Evolutionary conservation across 2,113 vertebrate species (phyloP).

Genomic region (Poicephalus gulielmi): DNA sequence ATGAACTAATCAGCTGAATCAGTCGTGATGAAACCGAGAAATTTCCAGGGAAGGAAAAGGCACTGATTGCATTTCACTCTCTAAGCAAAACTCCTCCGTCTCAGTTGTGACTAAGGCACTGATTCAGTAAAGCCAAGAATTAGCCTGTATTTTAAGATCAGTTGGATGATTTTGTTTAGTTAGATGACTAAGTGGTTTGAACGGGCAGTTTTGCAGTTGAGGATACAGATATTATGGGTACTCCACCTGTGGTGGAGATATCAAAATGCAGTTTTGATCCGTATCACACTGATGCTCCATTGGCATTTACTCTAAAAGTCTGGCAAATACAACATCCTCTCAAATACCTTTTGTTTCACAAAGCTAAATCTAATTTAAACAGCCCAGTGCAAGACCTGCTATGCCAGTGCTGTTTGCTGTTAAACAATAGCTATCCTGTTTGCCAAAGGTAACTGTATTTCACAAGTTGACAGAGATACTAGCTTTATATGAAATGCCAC

Average conservation of each 20-base stretch:
- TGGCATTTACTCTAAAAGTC: not conserved
- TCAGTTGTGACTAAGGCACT: conserved; percentile 55
- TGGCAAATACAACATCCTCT: not conserved
- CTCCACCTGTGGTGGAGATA: not conserved
- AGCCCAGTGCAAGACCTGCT: not conserved
- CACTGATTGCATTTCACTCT: conserved; percentile 1
- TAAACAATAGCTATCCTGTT: not conserved
- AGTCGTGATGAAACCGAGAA: conserved; percentile 3
- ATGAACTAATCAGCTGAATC: conserved; percentile 27
- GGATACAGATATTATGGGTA: not conserved
- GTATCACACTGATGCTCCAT: not conserved
- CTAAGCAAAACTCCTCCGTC: conserved; percentile 32
- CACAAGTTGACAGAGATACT: not conserved
- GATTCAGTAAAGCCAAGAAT: conserved; percentile 43
- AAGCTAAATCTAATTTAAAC: not conserved
- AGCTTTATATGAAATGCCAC: not conserved
- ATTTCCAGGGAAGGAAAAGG: conserved; percentile 13
- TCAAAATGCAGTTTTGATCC: not conserved
- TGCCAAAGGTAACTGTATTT: not conserved
- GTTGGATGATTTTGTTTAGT: not conserved
- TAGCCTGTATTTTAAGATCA: not conserved
- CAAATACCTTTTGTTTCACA: not conserved
- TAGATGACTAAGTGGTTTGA: not conserved
- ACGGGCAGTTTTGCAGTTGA: not conserved
- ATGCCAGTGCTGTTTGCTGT: not conserved